Base-by-base conservation (phyloP, 1,140 invertebrate species). In the Liolophura sinensis region DNA sequence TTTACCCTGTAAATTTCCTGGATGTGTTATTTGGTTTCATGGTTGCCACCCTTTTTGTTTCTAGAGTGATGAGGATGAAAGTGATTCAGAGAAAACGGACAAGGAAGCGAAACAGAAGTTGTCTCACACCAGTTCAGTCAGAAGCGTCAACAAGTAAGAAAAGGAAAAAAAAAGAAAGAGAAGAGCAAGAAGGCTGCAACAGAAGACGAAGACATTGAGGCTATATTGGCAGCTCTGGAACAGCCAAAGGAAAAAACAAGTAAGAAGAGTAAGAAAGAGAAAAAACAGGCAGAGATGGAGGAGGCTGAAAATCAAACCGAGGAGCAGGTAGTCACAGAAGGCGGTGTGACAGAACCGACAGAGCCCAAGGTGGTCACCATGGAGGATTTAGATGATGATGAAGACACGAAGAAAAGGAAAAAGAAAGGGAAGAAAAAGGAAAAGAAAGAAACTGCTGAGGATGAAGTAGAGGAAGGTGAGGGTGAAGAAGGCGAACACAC, bases 201-300 rank as follows among this genome's bases (percentile, higher is more conserved):
- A 61, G 92, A 92, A 78, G 91, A 93, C 78, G 92, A 94, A 75
- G 92, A 94, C 79, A 86, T 94, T 67, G 92, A 95, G 77, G 91
- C 92, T 83, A 90, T 93, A 55, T 82, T 95, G 71, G 92, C 92
- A 27, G 77, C 81, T 51, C 62, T 85, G 11, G 78, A 82, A 52
- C 70, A 73, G 58, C 64, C 64, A 52, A 65, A 56, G 56, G 63
- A 66, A 73, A 72, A 64, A 16, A 70, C 60, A 49, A 68, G 69
- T 47, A 70, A 86, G 54, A 66, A 66, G 57, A 67, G 59, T n/a
- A 80, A 66, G 82, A 86, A 77, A 82, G 81, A 60, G 79, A 87
- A 76, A 77, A 83, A 66, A 76, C 87, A 73, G 85, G 67, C 65
- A 48, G 66, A 70, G 60, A 60, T 64, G 24, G 69, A 73, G 56